A percentile compares a stretch with the other conserved stretches of the same genome.
Evolutionary conservation across 2,888 invertebrate species (phyloP).

Genomic region (Amphipyra berbera): DNA sequence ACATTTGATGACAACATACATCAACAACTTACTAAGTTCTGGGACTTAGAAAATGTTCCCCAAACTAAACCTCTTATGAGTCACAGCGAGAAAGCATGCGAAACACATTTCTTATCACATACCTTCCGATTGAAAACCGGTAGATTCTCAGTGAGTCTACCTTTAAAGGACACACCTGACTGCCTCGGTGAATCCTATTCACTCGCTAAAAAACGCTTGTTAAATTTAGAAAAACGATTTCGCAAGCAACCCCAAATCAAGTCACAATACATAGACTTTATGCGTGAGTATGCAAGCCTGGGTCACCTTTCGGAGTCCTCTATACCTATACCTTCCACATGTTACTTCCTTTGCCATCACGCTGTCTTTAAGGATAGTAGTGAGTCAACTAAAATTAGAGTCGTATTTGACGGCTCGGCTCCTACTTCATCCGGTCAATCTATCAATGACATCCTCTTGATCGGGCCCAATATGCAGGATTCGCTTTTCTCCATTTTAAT

Average conservation of each 20-base stretch:
- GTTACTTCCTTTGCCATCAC: slow-evolving; percentile 17
- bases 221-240: slow-evolving; percentile 6
- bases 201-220: slow-evolving; percentile 4
- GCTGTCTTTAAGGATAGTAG: slow-evolving; percentile 12
- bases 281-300: not conserved
- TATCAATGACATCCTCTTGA: slow-evolving; percentile 8
- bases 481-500: slow-evolving; percentile 5
- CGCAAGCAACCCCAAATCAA: slow-evolving; percentile 12
- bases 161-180: slow-evolving; percentile 11
- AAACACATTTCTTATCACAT: slow-evolving; percentile 16
- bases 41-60: slow-evolving; percentile 19
- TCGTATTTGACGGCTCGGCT: no score
- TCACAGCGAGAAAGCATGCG: slow-evolving; percentile 9
- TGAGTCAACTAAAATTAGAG: slow-evolving; percentile 7
- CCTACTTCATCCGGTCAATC: slow-evolving; percentile 2
- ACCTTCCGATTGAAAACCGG: slow-evolving; percentile 12
- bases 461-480: slow-evolving; percentile 11
- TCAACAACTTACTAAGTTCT: slow-evolving; percentile 17
- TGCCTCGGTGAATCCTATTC: slow-evolving; percentile 45
- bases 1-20: not conserved
- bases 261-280: slow-evolving; percentile 5
- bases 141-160: slow-evolving; percentile 34
- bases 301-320: slow-evolving; percentile 12
- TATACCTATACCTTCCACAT: slow-evolving; percentile 3
- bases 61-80: not conserved